A percentile compares a stretch with the other conserved stretches of the same genome.
Evolutionary conservation across 2,888 invertebrate genomes (phyloP).

Genomic region (Scotopteryx bipunctaria): DNA sequence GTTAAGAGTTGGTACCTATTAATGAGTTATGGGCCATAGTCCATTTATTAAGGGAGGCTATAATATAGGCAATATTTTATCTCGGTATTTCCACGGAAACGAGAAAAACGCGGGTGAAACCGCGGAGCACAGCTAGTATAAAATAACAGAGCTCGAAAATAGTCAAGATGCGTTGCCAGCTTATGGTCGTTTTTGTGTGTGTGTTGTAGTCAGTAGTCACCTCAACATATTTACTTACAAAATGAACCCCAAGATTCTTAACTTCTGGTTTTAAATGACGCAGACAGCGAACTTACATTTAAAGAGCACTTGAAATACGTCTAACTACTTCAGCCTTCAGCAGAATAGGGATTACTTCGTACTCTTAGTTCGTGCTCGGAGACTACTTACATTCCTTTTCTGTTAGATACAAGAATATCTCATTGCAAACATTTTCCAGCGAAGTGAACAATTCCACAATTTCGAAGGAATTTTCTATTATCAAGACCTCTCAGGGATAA

Average conservation of each 20-base stretch:
- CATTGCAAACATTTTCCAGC: conserved; percentile 34
- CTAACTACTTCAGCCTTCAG: conserved; percentile 10
- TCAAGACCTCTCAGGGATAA: neutral
- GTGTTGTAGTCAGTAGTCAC: too few species aligned
- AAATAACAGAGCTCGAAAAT: too few species aligned
- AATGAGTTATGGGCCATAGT: too few species aligned
- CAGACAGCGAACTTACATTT: conserved; percentile 1
- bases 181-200: too few species aligned
- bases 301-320: conserved; percentile 25
- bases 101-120: too few species aligned
- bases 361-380: conserved; percentile 10
- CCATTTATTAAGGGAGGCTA: too few species aligned
- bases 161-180: too few species aligned
- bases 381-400: conserved; percentile 10
- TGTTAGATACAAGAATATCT: conserved; percentile 35
- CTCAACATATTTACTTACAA: too few species aligned
- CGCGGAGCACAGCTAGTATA: too few species aligned
- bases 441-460: conserved; percentile 20
- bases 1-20: too few species aligned
- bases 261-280: neutral
- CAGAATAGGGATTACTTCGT: conserved; percentile 19
- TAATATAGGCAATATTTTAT: too few species aligned
- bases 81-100: too few species aligned
- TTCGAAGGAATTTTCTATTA: conserved; percentile 18
- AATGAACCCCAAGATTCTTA: neutral